Percentiles rank a stretch among this genome's conserved stretches.
Conservation (phyloP, 2,888 invertebrate genomes). For the Prostheceraeus crozeri region DNA sequence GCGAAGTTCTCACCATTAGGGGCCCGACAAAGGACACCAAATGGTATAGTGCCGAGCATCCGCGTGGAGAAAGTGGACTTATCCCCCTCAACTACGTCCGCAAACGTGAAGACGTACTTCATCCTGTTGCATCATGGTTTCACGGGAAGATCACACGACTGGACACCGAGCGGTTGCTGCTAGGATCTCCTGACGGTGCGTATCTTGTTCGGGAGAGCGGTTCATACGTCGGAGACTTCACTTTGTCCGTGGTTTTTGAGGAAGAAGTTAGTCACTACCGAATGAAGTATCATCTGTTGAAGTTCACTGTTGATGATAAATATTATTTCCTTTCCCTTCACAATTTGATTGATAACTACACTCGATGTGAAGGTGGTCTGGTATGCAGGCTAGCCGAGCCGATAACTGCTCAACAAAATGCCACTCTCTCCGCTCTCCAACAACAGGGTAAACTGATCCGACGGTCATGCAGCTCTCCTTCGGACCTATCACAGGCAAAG, state of each 20-base stretch:
- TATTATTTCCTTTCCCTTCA: neutral
- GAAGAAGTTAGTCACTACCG: neutral
- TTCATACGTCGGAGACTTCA: constrained; percentile 14
- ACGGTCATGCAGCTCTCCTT: too few species aligned
- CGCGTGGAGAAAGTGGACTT: neutral
- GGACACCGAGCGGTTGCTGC: neutral
- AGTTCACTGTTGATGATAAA: constrained; percentile 13
- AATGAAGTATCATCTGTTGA: neutral
- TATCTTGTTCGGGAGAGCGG: constrained; percentile 14
- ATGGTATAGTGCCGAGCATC: neutral
- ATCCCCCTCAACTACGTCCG: constrained; percentile 17
- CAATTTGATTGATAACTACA: neutral
- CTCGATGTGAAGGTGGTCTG: too few species aligned
- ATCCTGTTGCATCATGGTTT: constrained; percentile 13
- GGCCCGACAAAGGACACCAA: constrained; percentile 10
- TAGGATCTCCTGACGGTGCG: neutral
- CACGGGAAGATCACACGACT: constrained; percentile 15
- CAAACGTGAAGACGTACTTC: neutral
- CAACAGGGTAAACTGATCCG: too few species aligned
- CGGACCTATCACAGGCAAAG: too few species aligned
- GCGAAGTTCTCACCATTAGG: neutral
- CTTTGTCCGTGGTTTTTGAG: neutral
- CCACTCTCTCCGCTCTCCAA: too few species aligned
- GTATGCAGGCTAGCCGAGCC: too few species aligned
- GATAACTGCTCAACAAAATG: too few species aligned